A percentile compares a stretch with the other conserved stretches of the same genome.
phyloP scores from a whole-genome alignment of 2,888 invertebrate species.

The Iselma pallidipennis region DNA sequence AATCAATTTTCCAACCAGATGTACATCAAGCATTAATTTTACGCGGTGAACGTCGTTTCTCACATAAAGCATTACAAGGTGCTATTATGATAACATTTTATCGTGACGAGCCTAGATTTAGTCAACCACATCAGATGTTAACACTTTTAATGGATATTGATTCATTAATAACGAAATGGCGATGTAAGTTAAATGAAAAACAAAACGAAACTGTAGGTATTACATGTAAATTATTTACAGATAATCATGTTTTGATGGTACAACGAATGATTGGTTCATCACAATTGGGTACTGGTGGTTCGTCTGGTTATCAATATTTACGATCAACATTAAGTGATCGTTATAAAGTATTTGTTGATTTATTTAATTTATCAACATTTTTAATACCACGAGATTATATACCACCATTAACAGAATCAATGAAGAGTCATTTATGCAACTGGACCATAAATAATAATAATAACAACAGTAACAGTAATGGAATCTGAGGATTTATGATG shows the following conservation, averaged over 20 bases:
- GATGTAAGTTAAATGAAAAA: conserved; percentile 73
- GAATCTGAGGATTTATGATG: too few species aligned
- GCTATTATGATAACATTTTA: conserved; percentile 98
- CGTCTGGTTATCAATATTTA: conserved; percentile 97
- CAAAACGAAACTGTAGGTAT: not conserved
- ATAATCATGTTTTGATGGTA: conserved; percentile 98
- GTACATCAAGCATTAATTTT: conserved; percentile 82
- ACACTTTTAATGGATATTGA: conserved; percentile 97
- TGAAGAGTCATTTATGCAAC: conserved; percentile 75
- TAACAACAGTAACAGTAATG: not conserved
- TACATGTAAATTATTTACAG: conserved; percentile 59
- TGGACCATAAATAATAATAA: conserved; percentile 54
- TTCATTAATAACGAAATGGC: conserved; percentile 97
- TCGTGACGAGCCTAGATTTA: conserved; percentile 95
- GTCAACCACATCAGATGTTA: conserved; percentile 95
- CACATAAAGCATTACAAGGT: conserved; percentile 91
- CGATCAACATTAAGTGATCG: conserved; percentile 96
- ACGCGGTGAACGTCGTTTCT: conserved; percentile 86
- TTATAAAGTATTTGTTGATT: conserved; percentile 96
- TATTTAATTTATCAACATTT: conserved; percentile 97
- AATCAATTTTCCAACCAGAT: conserved; percentile 84
- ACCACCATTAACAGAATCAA: conserved; percentile 81
- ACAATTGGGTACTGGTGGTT: conserved; percentile 95
- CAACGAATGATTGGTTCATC: conserved; percentile 98
- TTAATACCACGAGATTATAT: conserved; percentile 89